Conservation (phyloP, 2,888 invertebrate genomes). For the Electrophaes corylata region DNA sequence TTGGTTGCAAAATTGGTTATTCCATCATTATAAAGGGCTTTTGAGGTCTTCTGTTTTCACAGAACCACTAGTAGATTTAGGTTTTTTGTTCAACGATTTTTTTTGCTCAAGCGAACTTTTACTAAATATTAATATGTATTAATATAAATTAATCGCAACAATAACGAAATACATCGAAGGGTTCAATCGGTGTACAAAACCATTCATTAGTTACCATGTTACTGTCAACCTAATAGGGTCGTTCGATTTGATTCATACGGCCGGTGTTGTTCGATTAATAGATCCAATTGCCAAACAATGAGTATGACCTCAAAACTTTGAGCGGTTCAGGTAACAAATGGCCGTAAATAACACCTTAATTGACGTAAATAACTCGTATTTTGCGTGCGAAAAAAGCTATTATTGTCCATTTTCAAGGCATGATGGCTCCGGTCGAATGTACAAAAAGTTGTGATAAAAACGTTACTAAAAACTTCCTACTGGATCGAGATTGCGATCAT, state of each 20-base stretch:
- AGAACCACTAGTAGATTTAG: too few species aligned
- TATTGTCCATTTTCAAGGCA: constrained; percentile 59
- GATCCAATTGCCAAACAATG: constrained; percentile 50
- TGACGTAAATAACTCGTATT: constrained; percentile 56
- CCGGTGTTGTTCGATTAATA: constrained; percentile 51
- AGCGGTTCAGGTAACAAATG: constrained; percentile 54
- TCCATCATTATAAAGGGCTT: too few species aligned
- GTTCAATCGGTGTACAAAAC: neutral
- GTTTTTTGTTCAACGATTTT: too few species aligned
- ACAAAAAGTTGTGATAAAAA: constrained; percentile 37
- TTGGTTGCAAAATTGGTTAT: too few species aligned
- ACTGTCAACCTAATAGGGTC: constrained; percentile 10
- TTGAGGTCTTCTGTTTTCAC: too few species aligned
- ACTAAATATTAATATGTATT: too few species aligned
- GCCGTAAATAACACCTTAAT: constrained; percentile 66
- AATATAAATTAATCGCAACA: too few species aligned
- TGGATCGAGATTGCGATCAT: too few species aligned
- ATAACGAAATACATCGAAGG: neutral
- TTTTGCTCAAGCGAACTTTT: too few species aligned
- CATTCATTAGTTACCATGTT: constrained; percentile 1
- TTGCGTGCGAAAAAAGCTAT: constrained; percentile 65
- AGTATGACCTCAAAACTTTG: constrained; percentile 49
- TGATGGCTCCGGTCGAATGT: constrained; percentile 44
- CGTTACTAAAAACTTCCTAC: neutral
- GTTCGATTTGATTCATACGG: constrained; percentile 41